A percentile compares a stretch with the other conserved stretches of the same genome.
Conservation (phyloP, 1,140 invertebrate genomes). For the Thrips palmi region DNA sequence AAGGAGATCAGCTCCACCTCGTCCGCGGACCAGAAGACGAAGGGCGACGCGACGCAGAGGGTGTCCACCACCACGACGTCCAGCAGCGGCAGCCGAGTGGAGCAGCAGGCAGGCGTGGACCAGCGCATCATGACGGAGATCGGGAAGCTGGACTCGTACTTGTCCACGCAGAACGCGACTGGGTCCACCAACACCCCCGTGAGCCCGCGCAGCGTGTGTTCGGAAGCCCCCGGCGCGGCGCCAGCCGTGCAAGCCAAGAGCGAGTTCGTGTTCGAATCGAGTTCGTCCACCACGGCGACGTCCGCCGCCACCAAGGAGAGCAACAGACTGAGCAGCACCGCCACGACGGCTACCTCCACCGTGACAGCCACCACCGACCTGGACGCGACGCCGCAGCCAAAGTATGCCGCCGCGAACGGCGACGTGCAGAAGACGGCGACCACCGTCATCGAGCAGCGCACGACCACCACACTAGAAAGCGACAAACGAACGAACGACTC, state of each 20-base stretch:
- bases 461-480: not conserved
- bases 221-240: constrained; percentile 15
- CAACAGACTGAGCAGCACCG: constrained; percentile 5
- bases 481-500: too few species aligned
- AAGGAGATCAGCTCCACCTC: not conserved
- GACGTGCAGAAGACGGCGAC: too few species aligned
- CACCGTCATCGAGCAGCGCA: too few species aligned
- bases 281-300: not conserved
- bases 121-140: constrained; percentile 20
- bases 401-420: too few species aligned
- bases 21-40: not conserved
- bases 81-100: not conserved
- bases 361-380: constrained; percentile 12
- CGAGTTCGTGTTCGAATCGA: constrained; percentile 12
- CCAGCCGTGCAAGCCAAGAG: constrained; percentile 13
- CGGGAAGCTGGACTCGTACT: constrained; percentile 18
- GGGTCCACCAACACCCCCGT: constrained; percentile 12
- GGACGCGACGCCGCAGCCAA: constrained; percentile 5
- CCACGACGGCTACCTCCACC: constrained; percentile 1
- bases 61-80: constrained; percentile 2
- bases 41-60: not conserved
- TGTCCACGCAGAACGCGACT: constrained; percentile 15
- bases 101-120: constrained; percentile 13
- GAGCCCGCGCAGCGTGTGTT: constrained; percentile 13
- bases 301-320: not conserved